Percentiles rank a stretch among this genome's conserved stretches.
These are phyloP conservation scores for Nautilus pompilius DNA, from an alignment of 1,140 invertebrate genomes.

Conservation along the genomic window DNA sequence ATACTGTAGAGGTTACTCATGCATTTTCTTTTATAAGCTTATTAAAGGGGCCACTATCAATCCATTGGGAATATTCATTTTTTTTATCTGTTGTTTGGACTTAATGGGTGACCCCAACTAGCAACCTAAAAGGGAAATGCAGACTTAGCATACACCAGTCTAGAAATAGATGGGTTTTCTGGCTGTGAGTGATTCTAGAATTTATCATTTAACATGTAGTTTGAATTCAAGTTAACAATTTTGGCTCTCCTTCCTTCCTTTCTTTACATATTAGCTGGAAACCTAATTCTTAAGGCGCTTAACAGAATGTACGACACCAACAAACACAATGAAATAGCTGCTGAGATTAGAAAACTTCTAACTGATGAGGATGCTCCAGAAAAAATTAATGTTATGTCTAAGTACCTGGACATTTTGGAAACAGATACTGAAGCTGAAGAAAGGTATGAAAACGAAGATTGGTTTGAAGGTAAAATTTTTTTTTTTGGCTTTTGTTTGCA, in stretches of 20 bases:
- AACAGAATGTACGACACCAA: constrained; percentile 30
- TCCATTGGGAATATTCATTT: too few species aligned
- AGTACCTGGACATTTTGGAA: constrained; percentile 39
- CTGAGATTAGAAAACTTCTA: constrained; percentile 35
- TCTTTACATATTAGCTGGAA: constrained; percentile 24
- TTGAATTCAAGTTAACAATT: neutral
- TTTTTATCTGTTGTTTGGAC: too few species aligned
- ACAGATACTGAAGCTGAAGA: constrained; percentile 35
- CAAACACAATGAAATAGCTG: constrained; percentile 35
- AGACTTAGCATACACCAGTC: too few species aligned
- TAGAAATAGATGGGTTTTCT: too few species aligned
- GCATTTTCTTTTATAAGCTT: too few species aligned
- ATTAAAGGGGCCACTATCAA: too few species aligned
- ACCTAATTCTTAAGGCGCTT: constrained; percentile 35
- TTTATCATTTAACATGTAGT: too few species aligned
- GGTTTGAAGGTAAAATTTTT: constrained; percentile 51
- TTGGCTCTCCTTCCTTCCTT: neutral
- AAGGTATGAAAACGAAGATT: constrained; percentile 44
- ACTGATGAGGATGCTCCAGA: constrained; percentile 32
- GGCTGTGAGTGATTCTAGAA: too few species aligned
- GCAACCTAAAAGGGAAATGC: too few species aligned
- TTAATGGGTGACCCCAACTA: too few species aligned
- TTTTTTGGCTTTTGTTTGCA: too few species aligned
- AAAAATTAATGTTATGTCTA: constrained; percentile 41
- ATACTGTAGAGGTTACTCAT: too few species aligned